Evolutionary conservation across 2,797 vertebrate genomes (phyloP).

Genomic region (Nyctalus aviator): DNA sequence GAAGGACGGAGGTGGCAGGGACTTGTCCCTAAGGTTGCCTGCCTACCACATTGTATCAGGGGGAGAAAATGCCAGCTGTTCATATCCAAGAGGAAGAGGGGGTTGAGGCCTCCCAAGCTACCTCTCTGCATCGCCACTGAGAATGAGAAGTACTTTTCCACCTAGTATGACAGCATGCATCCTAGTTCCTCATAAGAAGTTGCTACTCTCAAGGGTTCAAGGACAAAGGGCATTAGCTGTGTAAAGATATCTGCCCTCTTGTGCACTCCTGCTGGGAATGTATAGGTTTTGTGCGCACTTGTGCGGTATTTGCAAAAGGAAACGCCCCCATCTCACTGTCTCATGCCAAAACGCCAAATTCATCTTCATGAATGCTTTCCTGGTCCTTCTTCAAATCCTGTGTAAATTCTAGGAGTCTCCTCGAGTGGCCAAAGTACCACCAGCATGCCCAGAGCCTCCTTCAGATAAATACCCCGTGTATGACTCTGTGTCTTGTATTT

Average conservation of each 20-base stretch:
- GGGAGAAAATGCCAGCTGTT: neutral
- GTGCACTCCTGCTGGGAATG: neutral
- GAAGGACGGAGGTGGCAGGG: neutral
- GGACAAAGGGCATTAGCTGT: neutral
- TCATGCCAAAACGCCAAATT: neutral
- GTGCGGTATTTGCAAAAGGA: fast-evolving
- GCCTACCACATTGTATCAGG: neutral
- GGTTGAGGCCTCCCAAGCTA: neutral
- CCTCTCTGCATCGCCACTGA: neutral
- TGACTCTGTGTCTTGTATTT: neutral
- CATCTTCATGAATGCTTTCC: neutral
- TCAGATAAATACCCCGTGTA: neutral
- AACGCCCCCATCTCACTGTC: neutral
- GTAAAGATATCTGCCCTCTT: neutral
- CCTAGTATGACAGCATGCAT: neutral
- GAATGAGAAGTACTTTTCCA: neutral
- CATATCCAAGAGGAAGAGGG: neutral
- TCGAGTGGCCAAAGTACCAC: fast-evolving
- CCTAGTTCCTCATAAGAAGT: neutral
- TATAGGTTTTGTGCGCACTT: neutral
- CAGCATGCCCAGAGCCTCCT: fast-evolving
- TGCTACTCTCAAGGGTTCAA: neutral
- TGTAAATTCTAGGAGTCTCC: neutral
- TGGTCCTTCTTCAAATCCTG: fast-evolving
- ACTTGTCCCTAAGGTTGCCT: neutral